phyloP scores from a whole-genome alignment of 2,888 invertebrate genomes.

The Leptodirus hochenwartii region DNA sequence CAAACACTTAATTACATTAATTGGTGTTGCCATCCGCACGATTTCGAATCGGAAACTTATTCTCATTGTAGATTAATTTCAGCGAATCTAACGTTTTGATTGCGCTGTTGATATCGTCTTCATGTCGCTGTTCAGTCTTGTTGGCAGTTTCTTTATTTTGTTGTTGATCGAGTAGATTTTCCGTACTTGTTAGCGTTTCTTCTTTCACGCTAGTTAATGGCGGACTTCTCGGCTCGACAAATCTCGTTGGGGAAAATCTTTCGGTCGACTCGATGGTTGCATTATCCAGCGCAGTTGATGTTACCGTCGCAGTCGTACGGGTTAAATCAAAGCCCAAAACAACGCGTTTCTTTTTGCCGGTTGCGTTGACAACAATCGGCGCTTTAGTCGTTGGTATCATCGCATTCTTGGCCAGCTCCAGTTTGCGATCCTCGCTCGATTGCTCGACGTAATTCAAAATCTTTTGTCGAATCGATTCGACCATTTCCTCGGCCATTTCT shows the following conservation, averaged over 20 bases:
- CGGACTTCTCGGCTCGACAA: slow-evolving; percentile 20
- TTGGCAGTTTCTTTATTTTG: background rate
- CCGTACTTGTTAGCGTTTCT: slow-evolving; percentile 27
- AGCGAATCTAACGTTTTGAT: slow-evolving; percentile 26
- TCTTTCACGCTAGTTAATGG: slow-evolving; percentile 26
- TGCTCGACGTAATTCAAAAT: slow-evolving; percentile 10
- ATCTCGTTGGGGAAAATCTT: slow-evolving; percentile 12
- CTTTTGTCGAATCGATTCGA: slow-evolving; percentile 7
- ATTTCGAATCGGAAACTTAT: slow-evolving; percentile 37
- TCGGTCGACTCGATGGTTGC: slow-evolving; percentile 11
- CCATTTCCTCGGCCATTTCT: background rate
- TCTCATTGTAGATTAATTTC: slow-evolving; percentile 36
- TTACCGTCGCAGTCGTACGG: too few species aligned
- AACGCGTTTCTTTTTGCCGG: slow-evolving; percentile 3
- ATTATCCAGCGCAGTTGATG: too few species aligned
- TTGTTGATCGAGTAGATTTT: slow-evolving; percentile 21
- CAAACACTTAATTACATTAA: too few species aligned
- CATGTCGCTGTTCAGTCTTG: background rate
- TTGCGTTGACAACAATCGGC: slow-evolving; percentile 6
- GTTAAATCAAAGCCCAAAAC: too few species aligned
- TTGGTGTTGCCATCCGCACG: slow-evolving; percentile 13
- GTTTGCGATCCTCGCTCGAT: slow-evolving; percentile 13
- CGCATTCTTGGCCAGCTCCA: slow-evolving; percentile 11
- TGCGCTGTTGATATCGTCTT: slow-evolving; percentile 12
- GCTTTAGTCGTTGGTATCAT: slow-evolving; percentile 2